Conservation (phyloP, 1,140 invertebrate species). For the Drosophila pandora region DNA sequence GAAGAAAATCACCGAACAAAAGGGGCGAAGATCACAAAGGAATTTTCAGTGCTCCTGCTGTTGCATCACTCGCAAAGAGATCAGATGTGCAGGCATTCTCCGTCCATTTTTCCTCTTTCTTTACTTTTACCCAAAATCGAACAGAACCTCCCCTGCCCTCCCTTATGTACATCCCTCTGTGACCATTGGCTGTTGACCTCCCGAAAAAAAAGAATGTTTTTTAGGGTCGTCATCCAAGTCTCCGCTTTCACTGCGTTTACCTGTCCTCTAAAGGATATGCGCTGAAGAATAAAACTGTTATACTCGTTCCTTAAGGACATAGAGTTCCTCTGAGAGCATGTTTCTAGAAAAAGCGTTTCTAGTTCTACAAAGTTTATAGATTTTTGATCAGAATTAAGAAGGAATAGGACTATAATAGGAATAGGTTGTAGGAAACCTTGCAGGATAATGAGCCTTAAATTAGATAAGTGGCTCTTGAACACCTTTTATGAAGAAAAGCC, state of each 20-base stretch:
- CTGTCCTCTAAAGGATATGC: constrained; percentile 54
- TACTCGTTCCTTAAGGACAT: not conserved
- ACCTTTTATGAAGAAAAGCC: no score
- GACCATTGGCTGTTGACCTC: constrained; percentile 68
- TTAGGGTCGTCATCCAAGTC: constrained; percentile 38
- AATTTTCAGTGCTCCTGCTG: constrained; percentile 70
- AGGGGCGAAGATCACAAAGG: constrained; percentile 63
- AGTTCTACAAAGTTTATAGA: no score
- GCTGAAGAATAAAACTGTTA: constrained; percentile 11
- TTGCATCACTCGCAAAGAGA: constrained; percentile 70
- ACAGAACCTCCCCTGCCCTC: not conserved
- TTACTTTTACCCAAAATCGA: not conserved
- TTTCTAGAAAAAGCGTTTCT: no score
- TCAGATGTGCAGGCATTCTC: constrained; percentile 65
- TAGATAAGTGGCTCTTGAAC: no score
- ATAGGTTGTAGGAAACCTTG: no score
- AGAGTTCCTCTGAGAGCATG: not conserved
- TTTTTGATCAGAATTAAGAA: no score
- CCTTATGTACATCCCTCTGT: not conserved
- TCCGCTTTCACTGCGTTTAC: constrained; percentile 62
- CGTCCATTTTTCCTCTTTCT: constrained; percentile 23
- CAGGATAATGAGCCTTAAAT: no score
- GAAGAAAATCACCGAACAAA: constrained; percentile 27
- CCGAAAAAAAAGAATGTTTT: constrained; percentile 45
- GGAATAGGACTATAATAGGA: no score